phyloP scores from a whole-genome alignment of 92 coral and sea anemone species.

The Galaxea fascicularis region DNA sequence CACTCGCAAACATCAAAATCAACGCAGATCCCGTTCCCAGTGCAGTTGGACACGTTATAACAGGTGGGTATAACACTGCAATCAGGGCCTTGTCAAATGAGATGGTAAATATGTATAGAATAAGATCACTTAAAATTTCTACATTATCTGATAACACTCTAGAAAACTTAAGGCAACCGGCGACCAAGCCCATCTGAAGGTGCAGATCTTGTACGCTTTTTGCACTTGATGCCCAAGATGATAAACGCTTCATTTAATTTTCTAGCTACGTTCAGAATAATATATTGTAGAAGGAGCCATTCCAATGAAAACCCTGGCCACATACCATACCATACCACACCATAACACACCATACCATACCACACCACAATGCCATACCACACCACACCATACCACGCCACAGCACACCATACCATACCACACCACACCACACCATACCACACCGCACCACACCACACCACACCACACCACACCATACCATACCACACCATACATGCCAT shows the following conservation, averaged over 20 bases:
- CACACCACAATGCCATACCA: no score
- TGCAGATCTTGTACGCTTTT: neutral
- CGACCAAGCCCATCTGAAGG: neutral
- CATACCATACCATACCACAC: no score
- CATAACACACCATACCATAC: no score
- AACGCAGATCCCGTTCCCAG: constrained; percentile 57
- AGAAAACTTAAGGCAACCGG: neutral
- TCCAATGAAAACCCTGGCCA: no score
- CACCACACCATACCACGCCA: no score
- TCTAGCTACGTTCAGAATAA: no score
- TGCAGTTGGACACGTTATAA: constrained; percentile 60
- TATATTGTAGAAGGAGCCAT: no score
- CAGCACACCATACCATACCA: no score
- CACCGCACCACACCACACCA: no score
- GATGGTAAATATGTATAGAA: neutral
- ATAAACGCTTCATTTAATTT: neutral
- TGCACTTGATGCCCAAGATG: neutral
- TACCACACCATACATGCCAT: no score
- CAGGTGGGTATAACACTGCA: constrained; percentile 60
- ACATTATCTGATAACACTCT: neutral
- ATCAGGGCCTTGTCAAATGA: neutral
- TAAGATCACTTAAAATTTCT: neutral
- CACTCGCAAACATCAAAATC: constrained; percentile 67
- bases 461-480: no score
- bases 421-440: no score